Evolutionary conservation across 2,113 vertebrate genomes (phyloP).

Genomic region (Circaetus gallicus): DNA sequence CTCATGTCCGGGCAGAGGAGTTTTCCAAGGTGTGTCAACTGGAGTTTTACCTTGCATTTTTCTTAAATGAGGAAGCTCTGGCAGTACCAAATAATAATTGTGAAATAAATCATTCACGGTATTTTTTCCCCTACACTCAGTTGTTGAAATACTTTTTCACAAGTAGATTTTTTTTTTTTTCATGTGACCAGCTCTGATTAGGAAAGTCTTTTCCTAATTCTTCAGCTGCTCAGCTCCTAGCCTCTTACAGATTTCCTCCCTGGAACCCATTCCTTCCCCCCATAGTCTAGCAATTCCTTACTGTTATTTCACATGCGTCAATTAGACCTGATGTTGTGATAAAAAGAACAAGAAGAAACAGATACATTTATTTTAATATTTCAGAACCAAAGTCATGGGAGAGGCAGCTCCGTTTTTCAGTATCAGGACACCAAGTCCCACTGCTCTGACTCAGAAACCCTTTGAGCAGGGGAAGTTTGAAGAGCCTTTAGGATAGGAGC

Average conservation of each 20-base stretch:
- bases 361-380: background rate
- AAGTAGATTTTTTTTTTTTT: background rate
- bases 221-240: background rate
- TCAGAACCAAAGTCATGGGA: background rate
- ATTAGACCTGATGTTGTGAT: background rate
- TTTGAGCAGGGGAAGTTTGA: background rate
- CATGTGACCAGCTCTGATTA: background rate
- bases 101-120: background rate
- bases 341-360: background rate
- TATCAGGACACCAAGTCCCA: background rate
- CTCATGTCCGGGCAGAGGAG: background rate
- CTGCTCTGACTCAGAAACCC: slow-evolving; percentile 11
- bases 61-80: background rate
- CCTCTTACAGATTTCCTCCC: background rate
- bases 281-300: background rate
- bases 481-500: slow-evolving; percentile 4
- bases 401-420: background rate
- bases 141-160: background rate
- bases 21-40: slow-evolving; percentile 16
- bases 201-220: background rate
- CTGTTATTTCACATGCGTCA: background rate
- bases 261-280: background rate
- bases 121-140: background rate
- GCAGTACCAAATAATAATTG: background rate
- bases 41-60: background rate